phyloP scores from a whole-genome alignment of 2,888 invertebrate species.

The Cerastoderma edule region DNA sequence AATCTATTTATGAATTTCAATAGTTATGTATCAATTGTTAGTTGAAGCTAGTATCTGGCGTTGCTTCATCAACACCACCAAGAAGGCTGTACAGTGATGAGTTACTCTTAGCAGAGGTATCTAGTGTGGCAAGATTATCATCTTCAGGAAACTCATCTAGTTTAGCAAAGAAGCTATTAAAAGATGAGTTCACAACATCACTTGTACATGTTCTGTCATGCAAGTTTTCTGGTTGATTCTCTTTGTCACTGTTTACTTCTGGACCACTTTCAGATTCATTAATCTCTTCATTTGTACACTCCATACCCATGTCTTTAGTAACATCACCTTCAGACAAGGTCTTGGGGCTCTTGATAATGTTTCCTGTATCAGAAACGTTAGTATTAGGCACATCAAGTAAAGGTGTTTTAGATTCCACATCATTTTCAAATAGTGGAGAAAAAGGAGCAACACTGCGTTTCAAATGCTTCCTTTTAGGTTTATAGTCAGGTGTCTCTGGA shows the following conservation, averaged over 20 bases:
- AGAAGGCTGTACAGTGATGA: background rate
- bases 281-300: background rate
- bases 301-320: background rate
- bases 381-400: background rate
- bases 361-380: background rate
- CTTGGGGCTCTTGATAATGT: background rate
- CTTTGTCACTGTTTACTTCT: background rate
- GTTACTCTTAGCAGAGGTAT: background rate
- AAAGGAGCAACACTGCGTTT: background rate
- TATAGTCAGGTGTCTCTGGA: slow-evolving; percentile 38
- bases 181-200: slow-evolving; percentile 1
- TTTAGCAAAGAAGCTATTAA: slow-evolving; percentile 23
- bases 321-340: background rate
- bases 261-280: background rate
- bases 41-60: no score
- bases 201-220: no score
- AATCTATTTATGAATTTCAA: no score
- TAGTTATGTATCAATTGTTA: no score
- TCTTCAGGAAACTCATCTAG: slow-evolving; percentile 14
- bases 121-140: no score
- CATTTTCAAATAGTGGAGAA: background rate
- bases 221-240: background rate
- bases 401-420: background rate
- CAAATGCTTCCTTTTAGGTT: slow-evolving; percentile 18
- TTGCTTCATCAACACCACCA: background rate